Conservation (phyloP, 2,888 invertebrate genomes). For the Adelognathus sp. region DNA sequence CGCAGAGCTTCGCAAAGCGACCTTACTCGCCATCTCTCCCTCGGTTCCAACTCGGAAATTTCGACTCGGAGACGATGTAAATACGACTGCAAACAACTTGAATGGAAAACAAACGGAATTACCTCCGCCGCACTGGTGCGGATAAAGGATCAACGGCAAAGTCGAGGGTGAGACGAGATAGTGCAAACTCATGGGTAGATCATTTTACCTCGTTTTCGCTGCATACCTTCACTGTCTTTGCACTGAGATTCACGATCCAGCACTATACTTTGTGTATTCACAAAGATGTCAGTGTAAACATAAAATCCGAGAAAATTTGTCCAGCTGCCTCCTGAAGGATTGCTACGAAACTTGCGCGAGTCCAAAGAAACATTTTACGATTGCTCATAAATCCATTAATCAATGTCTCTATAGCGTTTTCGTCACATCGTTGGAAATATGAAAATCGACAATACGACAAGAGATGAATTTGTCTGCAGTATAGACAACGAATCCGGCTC, state of each 20-base stretch:
- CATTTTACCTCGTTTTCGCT: not conserved
- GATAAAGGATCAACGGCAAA: slow-evolving; percentile 32
- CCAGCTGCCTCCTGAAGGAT: too few species aligned
- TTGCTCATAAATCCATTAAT: too few species aligned
- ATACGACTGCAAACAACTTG: slow-evolving; percentile 76
- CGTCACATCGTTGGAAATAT: too few species aligned
- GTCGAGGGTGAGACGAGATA: not conserved
- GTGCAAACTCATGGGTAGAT: not conserved
- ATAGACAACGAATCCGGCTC: not conserved
- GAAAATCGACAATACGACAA: not conserved
- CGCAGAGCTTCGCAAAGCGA: slow-evolving; percentile 36
- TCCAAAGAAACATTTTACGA: not conserved
- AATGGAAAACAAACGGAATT: slow-evolving; percentile 78
- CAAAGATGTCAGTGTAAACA: too few species aligned
- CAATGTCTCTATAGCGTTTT: too few species aligned
- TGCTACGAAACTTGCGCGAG: not conserved
- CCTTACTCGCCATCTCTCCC: not conserved
- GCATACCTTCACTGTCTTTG: not conserved
- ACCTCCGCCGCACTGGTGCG: slow-evolving; percentile 60
- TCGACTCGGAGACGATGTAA: slow-evolving; percentile 65
- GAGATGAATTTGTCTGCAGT: not conserved
- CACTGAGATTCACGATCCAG: too few species aligned
- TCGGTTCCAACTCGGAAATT: slow-evolving; percentile 20
- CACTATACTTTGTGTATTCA: too few species aligned
- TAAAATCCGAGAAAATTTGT: too few species aligned